These are phyloP conservation scores for Carduelis carduelis DNA, from an alignment of 2,797 vertebrate species.

Conservation along the genomic window DNA sequence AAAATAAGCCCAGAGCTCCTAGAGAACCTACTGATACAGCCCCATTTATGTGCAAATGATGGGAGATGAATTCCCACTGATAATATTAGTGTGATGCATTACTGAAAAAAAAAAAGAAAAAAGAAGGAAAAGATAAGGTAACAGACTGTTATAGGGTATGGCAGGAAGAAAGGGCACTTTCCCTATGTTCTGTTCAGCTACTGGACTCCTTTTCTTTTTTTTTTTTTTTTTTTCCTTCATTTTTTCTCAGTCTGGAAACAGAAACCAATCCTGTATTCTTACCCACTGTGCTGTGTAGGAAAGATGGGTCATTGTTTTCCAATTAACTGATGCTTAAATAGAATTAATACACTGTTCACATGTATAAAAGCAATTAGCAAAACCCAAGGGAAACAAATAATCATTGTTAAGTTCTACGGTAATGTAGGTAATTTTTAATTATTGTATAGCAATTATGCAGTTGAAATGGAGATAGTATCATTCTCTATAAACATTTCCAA, in stretches of 20 bases:
- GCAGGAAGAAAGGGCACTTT: not conserved
- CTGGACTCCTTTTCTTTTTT: not conserved
- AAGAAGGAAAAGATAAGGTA: not conserved
- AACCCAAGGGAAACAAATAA: not conserved
- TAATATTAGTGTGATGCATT: not conserved
- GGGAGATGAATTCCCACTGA: not conserved
- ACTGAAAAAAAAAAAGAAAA: not conserved
- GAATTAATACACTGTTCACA: not conserved
- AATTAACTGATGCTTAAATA: not conserved
- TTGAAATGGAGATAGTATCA: not conserved
- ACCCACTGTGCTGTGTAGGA: not conserved
- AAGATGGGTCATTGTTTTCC: not conserved
- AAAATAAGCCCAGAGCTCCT: not conserved
- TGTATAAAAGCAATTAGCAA: not conserved
- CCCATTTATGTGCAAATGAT: conserved; percentile 24
- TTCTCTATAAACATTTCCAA: not conserved
- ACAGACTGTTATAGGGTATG: accelerated
- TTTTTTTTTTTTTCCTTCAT: not conserved
- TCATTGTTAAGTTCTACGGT: not conserved
- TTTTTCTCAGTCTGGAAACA: not conserved
- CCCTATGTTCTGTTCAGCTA: accelerated
- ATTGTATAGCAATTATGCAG: not conserved
- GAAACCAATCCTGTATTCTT: not conserved
- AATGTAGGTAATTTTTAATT: not conserved
- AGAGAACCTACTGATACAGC: not conserved